Conservation (phyloP, 1,140 invertebrate species). For the Habropoda laboriosa region DNA sequence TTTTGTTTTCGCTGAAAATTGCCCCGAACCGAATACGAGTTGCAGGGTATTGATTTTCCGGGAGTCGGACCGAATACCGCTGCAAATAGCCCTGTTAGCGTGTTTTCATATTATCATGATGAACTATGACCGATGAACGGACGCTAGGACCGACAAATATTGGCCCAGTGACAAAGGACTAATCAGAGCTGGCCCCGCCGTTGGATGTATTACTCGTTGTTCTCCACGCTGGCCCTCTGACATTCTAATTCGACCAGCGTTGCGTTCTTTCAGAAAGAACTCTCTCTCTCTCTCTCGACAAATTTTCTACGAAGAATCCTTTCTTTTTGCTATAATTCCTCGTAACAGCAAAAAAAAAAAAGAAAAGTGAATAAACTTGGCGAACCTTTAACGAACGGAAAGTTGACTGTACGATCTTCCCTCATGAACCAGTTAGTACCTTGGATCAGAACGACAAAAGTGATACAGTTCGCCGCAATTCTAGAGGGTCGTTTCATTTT, state of each 20-base stretch:
- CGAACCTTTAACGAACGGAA: too few species aligned
- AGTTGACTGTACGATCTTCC: too few species aligned
- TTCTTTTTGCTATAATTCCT: too few species aligned
- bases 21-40: neutral
- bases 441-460: neutral
- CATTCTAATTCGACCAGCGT: too few species aligned
- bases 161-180: conserved; percentile 57
- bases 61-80: neutral
- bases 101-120: conserved; percentile 34
- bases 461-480: neutral
- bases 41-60: neutral
- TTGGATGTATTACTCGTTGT: conserved; percentile 48
- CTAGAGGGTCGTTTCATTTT: conserved; percentile 12
- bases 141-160: neutral
- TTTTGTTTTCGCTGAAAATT: neutral
- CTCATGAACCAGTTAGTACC: too few species aligned
- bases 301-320: too few species aligned
- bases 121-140: conserved; percentile 24
- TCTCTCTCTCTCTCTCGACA: neutral
- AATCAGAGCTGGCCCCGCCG: conserved; percentile 57
- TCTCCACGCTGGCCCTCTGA: neutral
- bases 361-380: too few species aligned
- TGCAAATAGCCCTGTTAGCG: neutral
- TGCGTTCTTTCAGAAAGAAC: too few species aligned
- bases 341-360: too few species aligned